phyloP scores from a whole-genome alignment of 2,113 vertebrate genomes.

The Sinocyclocheilus rhinocerous region DNA sequence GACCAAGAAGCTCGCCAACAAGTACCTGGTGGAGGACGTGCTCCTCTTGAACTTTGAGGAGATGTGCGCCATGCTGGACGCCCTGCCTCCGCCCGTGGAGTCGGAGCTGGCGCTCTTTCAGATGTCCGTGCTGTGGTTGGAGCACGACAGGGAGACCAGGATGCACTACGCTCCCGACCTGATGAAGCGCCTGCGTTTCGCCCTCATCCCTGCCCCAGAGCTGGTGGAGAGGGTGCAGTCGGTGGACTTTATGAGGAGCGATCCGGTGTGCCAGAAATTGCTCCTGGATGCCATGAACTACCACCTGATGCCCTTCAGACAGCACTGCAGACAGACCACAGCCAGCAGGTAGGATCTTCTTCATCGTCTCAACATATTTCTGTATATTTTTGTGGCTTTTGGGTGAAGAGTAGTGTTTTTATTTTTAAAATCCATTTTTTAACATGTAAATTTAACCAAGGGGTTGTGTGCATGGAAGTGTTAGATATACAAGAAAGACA shows the following conservation, averaged over 20 bases:
- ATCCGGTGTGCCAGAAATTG: constrained; percentile 98
- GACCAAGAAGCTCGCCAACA: constrained; percentile 99
- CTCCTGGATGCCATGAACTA: constrained; percentile 99
- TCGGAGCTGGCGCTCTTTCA: constrained; percentile 99
- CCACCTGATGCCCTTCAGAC: constrained; percentile 99
- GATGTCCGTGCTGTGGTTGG: constrained; percentile 99
- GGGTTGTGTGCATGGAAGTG: too few species aligned
- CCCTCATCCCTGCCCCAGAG: constrained; percentile 97
- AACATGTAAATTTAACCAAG: too few species aligned
- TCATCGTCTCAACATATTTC: neutral
- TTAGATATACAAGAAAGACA: too few species aligned
- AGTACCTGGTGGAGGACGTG: constrained; percentile 99
- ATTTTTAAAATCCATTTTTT: too few species aligned
- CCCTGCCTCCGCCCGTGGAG: constrained; percentile 96
- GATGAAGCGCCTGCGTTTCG: constrained; percentile 99
- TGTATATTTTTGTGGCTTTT: neutral
- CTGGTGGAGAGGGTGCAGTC: constrained; percentile 99
- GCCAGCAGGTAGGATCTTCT: constrained; percentile 89
- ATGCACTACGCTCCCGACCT: constrained; percentile 98
- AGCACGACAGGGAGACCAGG: constrained; percentile 97
- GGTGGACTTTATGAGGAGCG: constrained; percentile 98
- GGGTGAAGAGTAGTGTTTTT: too few species aligned
- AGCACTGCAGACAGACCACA: constrained; percentile 95
- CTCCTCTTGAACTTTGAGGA: constrained; percentile 98
- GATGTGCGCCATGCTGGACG: constrained; percentile 98